Conservation (phyloP, 2,113 vertebrate species). For the Abramis brama region DNA sequence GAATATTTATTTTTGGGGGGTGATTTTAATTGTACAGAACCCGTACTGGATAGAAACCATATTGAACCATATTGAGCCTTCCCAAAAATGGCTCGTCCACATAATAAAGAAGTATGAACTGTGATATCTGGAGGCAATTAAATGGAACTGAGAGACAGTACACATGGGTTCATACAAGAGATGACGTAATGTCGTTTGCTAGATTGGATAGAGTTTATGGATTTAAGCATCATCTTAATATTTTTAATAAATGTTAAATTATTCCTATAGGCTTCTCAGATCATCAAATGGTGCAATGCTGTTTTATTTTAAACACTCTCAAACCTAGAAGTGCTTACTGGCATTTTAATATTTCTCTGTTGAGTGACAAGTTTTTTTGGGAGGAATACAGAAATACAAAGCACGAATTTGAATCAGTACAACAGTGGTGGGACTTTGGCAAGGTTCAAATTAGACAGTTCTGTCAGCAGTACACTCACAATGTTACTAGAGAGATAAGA, state of each 20-base stretch:
- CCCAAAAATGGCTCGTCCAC: neutral
- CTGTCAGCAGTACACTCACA: neutral
- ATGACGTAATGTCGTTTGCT: too few relatives aligned
- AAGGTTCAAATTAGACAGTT: neutral
- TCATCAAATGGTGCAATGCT: neutral
- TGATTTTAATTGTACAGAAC: neutral
- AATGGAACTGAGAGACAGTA: too few relatives aligned
- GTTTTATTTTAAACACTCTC: neutral
- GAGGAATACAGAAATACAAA: neutral
- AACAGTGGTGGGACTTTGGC: neutral
- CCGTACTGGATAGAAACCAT: neutral
- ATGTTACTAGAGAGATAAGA: neutral
- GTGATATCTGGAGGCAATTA: too few relatives aligned
- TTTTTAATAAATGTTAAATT: neutral
- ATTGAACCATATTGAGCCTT: neutral
- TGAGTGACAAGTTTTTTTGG: neutral
- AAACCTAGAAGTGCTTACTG: neutral
- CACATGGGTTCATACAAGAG: too few relatives aligned
- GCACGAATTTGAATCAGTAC: neutral
- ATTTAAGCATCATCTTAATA: neutral
- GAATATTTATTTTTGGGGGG: neutral
- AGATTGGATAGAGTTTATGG: too few relatives aligned
- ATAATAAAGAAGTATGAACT: too few relatives aligned
- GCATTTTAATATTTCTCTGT: neutral
- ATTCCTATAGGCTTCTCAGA: neutral